phyloP scores from a whole-genome alignment of 1,140 invertebrate species.

The Goniozus legneri region DNA sequence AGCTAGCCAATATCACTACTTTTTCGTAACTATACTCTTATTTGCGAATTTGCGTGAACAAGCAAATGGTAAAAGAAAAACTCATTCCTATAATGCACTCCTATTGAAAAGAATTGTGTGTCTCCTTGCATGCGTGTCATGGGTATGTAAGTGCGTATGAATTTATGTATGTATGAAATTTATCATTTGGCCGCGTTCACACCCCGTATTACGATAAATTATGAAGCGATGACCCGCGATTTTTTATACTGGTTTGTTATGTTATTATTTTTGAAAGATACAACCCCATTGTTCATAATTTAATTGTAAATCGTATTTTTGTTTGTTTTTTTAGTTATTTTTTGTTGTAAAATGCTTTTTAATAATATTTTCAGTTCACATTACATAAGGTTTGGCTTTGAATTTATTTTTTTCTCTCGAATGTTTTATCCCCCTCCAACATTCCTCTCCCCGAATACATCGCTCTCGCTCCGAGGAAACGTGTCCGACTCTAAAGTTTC shows the following conservation, averaged over 20 bases:
- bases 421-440: constrained; percentile 14
- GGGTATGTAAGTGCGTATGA: constrained; percentile 10
- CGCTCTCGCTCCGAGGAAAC: constrained; percentile 1
- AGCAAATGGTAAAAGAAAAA: no score
- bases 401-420: constrained; percentile 32
- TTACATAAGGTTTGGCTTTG: constrained; percentile 42
- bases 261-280: constrained; percentile 54
- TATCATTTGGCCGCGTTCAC: not conserved
- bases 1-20: not conserved
- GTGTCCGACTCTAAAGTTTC: no score
- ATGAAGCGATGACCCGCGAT: constrained; percentile 5
- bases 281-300: constrained; percentile 56
- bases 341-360: constrained; percentile 59
- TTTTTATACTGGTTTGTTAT: constrained; percentile 56
- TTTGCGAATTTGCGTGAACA: no score
- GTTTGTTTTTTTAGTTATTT: constrained; percentile 56
- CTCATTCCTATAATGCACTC: not conserved
- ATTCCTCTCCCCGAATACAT: not conserved
- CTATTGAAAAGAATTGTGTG: constrained; percentile 6
- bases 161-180: constrained; percentile 11
- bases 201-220: not conserved
- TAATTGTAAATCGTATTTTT: constrained; percentile 58
- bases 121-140: constrained; percentile 12
- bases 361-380: constrained; percentile 58
- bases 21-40: no score